These are phyloP conservation scores for Cygnus buccinator DNA, from an alignment of 2,113 vertebrate genomes.

Conservation along the genomic window DNA sequence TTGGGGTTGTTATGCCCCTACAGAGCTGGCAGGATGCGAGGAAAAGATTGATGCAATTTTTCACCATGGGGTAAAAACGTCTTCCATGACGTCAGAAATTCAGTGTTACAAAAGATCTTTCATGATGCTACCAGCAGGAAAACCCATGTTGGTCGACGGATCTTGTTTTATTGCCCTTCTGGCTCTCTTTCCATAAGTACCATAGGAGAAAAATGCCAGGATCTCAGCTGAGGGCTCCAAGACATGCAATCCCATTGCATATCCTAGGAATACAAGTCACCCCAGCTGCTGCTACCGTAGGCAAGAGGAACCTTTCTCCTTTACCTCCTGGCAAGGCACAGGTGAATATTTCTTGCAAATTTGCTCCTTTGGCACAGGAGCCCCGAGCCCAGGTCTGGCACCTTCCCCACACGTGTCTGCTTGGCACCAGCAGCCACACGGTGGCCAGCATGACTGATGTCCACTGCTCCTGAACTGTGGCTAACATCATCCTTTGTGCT, in stretches of 20 bases:
- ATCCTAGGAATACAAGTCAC: neutral
- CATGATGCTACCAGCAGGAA: accelerated
- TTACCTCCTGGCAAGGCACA: neutral
- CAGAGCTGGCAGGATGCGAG: neutral
- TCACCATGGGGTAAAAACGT: neutral
- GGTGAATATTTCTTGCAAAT: neutral
- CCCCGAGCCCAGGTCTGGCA: neutral
- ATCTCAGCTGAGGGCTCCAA: neutral
- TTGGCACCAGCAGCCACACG: accelerated
- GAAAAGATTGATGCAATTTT: neutral
- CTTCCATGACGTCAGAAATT: neutral
- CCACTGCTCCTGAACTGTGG: accelerated
- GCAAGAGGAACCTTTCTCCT: neutral
- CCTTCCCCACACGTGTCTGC: neutral
- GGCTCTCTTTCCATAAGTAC: neutral
- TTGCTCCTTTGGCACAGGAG: neutral
- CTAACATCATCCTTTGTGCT: neutral
- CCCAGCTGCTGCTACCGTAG: neutral
- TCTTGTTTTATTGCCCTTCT: neutral
- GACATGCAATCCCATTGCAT: neutral
- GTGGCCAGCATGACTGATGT: neutral
- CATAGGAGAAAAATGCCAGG: neutral
- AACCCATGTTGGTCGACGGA: neutral
- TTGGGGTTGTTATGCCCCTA: neutral
- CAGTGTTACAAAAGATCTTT: neutral